phyloP scores from a whole-genome alignment of 1,140 invertebrate genomes.

The Eumeta japonica region DNA sequence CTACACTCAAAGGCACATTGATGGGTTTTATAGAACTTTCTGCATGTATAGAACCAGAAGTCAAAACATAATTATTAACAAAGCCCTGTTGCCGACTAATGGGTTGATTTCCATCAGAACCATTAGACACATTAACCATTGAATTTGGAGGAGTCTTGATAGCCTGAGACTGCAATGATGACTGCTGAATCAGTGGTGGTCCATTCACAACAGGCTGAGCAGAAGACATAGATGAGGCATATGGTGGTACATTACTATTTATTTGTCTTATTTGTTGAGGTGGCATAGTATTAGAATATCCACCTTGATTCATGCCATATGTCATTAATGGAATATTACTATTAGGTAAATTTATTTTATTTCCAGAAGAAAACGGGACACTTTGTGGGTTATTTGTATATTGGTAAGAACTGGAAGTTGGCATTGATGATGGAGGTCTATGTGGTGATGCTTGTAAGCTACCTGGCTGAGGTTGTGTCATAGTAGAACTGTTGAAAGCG shows the following conservation, averaged over 20 bases:
- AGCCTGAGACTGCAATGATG: slow-evolving; percentile 23
- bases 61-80: no score
- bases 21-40: no score
- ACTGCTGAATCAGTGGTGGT: slow-evolving; percentile 15
- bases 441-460: slow-evolving; percentile 32
- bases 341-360: slow-evolving; percentile 18
- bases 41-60: no score
- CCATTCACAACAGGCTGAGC: slow-evolving; percentile 40
- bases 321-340: slow-evolving; percentile 18
- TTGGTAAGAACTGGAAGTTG: slow-evolving; percentile 17
- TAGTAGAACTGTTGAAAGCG: slow-evolving; percentile 41
- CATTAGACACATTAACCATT: no score
- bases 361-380: slow-evolving; percentile 24
- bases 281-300: slow-evolving; percentile 26
- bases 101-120: no score
- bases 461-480: slow-evolving; percentile 21
- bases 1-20: no score
- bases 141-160: no score
- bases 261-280: slow-evolving; percentile 37
- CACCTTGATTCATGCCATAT: no score
- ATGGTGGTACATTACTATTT: slow-evolving; percentile 49
- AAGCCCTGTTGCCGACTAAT: no score
- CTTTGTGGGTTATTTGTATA: slow-evolving; percentile 25
- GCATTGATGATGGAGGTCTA: slow-evolving; percentile 26
- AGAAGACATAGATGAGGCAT: slow-evolving; percentile 45